A percentile compares a stretch with the other conserved stretches of the same genome.
Conservation (phyloP, 2,888 invertebrate genomes). For the Candidula unifasciata region DNA sequence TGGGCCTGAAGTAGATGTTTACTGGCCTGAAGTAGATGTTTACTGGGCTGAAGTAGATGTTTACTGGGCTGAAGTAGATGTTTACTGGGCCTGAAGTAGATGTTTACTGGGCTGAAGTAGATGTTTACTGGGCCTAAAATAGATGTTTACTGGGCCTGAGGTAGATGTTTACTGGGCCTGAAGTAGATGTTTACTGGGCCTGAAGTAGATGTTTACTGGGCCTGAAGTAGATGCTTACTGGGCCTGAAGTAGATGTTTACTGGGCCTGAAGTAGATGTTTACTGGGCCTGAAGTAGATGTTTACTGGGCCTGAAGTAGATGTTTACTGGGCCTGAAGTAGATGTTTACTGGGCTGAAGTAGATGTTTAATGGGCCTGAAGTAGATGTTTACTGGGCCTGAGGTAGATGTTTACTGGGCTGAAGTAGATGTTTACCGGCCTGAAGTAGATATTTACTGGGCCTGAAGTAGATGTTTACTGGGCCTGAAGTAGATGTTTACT, state of each 20-base stretch:
- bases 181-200: constrained; percentile 62
- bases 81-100: background rate
- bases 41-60: no score
- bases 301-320: background rate
- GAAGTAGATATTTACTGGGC: constrained; percentile 71
- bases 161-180: background rate
- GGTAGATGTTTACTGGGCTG: background rate
- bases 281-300: constrained; percentile 61
- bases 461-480: constrained; percentile 4
- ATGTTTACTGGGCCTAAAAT: background rate
- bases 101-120: constrained; percentile 63
- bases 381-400: constrained; percentile 68
- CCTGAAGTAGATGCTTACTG: constrained; percentile 58
- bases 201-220: constrained; percentile 1
- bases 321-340: constrained; percentile 63
- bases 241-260: constrained; percentile 51
- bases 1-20: constrained; percentile 59
- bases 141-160: constrained; percentile 63
- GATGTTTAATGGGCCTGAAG: no score
- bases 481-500: constrained; percentile 57
- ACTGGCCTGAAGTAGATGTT: background rate
- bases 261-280: constrained; percentile 44
- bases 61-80: constrained; percentile 63
- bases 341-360: background rate
- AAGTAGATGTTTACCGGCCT: background rate